Evolutionary conservation across 2,888 invertebrate genomes (phyloP), one percentile per base, ranked within the genome.

Genomic region (Parascotia fuliginaria): DNA sequence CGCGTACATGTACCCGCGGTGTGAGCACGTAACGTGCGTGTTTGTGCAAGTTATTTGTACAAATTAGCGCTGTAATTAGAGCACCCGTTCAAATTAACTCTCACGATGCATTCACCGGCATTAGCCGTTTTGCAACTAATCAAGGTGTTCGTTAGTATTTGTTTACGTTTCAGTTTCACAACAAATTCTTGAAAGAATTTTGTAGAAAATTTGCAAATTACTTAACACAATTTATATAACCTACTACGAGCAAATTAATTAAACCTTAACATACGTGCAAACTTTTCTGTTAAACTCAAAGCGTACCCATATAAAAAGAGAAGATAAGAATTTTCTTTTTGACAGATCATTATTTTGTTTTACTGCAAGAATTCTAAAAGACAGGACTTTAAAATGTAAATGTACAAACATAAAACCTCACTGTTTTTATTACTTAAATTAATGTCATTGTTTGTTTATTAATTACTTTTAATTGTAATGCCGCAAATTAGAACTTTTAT

Each of bases 121-220:
- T 42, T 33, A 19, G 42, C 49, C 41, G 54, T 67, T 61, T 67
- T 58, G 65, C 49, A 59, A 68, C 59, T 59, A 52, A 68, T 60
- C 65, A 60, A 60, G 58, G 60, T 63, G 60, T 62, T 61, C 22
- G 53, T 66, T 63, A 56, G 49, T 63, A 59, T 65, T 68, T 68
- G 68, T 68, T 68, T 68, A 68, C 68, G 51, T 63, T 63, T 42
- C 28, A 55, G 57, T 65, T 62, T 65, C 54, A 46, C 44, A 66
- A 66, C 46, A 49, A 56, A 50, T 55, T 7, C 33, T 34, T 28
- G 14, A 42, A 29, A 60, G 42, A 54, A 19, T 29, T 42, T 36
- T n/a, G 12, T 11, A n/a, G 28, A 39, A 40, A 45, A 16, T 45
- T 34, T 27, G 9, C 40, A 40, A 40, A 44, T 50, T n/a, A n/a